Evolutionary conservation across 2,113 vertebrate genomes (phyloP).

Genomic region (Merops nubicus): DNA sequence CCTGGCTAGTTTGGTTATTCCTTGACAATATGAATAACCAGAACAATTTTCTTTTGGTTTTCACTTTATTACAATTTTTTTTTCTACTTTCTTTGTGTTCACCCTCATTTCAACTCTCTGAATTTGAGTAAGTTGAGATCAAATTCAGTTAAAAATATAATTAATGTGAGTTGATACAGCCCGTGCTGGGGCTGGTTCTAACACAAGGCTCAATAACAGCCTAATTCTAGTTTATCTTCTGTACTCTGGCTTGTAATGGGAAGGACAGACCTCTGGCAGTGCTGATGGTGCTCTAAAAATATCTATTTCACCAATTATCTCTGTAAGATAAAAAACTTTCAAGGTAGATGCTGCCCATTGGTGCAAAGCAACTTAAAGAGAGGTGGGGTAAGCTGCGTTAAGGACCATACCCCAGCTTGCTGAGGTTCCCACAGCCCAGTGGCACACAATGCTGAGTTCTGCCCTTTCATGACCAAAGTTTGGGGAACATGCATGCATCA

Average conservation of each 20-base stretch:
- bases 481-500: neutral
- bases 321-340: neutral
- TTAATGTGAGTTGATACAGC: neutral
- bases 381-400: neutral
- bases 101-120: neutral
- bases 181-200: neutral
- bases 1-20: neutral
- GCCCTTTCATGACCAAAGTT: neutral
- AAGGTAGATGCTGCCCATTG: neutral
- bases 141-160: neutral
- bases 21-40: neutral
- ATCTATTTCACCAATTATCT: neutral
- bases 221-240: neutral
- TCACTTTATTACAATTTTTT: neutral
- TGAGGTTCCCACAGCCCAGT: neutral
- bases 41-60: neutral
- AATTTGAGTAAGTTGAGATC: neutral
- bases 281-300: neutral
- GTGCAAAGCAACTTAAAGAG: neutral
- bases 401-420: neutral
- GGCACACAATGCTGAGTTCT: neutral
- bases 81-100: neutral
- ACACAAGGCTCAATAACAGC: neutral
- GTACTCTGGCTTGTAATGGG: neutral
- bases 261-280: neutral